A percentile compares a stretch with the other conserved stretches of the same genome.
These are phyloP conservation scores for Turritopsis dohrnii DNA, from an alignment of 30 jellyfish, hydroid and myxozoan genomes.

Conservation along the genomic window DNA sequence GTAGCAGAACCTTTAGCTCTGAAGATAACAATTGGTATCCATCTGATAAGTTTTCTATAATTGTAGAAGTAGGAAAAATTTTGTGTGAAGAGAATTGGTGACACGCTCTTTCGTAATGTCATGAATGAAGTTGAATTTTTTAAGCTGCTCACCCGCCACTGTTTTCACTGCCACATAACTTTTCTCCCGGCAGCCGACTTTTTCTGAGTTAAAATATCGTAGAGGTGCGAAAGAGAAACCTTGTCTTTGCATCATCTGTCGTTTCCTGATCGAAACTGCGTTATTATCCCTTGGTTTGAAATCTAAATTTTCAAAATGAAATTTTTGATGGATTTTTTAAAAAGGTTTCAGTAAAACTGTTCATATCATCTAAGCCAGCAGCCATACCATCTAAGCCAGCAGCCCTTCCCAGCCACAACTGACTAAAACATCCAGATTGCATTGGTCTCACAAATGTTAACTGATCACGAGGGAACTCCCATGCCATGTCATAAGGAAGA, in stretches of 20 bases:
- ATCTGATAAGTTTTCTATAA: background rate
- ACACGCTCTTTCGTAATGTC: too few species aligned
- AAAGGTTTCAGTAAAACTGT: too few species aligned
- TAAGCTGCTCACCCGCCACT: constrained; percentile 46
- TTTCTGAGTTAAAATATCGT: background rate
- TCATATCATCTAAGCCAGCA: constrained; percentile 50
- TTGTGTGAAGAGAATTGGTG: too few species aligned
- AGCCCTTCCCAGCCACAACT: constrained; percentile 86
- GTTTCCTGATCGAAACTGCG: background rate
- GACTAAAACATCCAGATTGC: constrained; percentile 86
- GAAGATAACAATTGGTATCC: constrained; percentile 71
- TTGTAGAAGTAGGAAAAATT: too few species aligned
- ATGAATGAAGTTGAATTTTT: too few species aligned
- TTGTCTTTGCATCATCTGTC: background rate
- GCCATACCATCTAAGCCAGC: constrained; percentile 67
- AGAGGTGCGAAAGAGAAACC: background rate
- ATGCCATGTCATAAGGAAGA: constrained; percentile 73
- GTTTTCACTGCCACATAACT: constrained; percentile 85
- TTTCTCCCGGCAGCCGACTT: constrained; percentile 20
- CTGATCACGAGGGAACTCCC: constrained; percentile 90
- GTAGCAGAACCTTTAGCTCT: constrained; percentile 67
- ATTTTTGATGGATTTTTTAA: background rate
- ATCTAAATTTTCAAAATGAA: background rate
- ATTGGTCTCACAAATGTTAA: constrained; percentile 44
- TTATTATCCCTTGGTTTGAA: constrained; percentile 19